Conservation (phyloP, 2,797 vertebrate species). For the Scolopax bukidnonensis region DNA sequence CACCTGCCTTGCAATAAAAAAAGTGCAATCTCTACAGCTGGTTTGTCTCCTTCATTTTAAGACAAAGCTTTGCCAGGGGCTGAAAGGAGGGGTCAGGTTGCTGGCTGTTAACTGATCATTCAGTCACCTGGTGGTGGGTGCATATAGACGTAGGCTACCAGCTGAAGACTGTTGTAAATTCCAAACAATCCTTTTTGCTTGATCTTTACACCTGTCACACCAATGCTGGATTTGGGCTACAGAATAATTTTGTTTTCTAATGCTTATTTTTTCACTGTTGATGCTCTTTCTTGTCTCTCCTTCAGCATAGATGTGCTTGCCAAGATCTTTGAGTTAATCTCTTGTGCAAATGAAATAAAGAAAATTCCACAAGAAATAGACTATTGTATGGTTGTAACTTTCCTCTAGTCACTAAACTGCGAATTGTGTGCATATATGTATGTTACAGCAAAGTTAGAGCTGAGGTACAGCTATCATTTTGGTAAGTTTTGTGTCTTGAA, state of each 20-base stretch:
- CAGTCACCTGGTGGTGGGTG: background rate
- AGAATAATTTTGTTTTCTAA: background rate
- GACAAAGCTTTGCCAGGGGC: background rate
- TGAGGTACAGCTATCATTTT: background rate
- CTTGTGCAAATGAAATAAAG: background rate
- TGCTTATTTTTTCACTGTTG: background rate
- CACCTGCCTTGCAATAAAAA: background rate
- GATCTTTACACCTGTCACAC: background rate
- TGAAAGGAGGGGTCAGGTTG: background rate
- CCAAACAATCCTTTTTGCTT: background rate
- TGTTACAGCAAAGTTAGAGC: background rate
- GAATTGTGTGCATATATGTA: slow-evolving; percentile 12
- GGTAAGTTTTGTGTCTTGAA: background rate
- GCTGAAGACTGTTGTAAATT: background rate
- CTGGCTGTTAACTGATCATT: background rate
- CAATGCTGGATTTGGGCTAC: background rate
- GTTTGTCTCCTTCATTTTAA: background rate
- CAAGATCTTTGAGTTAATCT: background rate
- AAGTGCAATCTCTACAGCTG: background rate
- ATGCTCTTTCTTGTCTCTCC: background rate
- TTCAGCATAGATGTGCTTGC: background rate
- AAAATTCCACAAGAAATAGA: background rate
- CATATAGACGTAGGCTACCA: background rate
- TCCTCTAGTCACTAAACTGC: slow-evolving; percentile 9
- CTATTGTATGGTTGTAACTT: slow-evolving; percentile 11